phyloP scores from a whole-genome alignment of 2,888 invertebrate genomes.

The Parochlus steinenii region DNA sequence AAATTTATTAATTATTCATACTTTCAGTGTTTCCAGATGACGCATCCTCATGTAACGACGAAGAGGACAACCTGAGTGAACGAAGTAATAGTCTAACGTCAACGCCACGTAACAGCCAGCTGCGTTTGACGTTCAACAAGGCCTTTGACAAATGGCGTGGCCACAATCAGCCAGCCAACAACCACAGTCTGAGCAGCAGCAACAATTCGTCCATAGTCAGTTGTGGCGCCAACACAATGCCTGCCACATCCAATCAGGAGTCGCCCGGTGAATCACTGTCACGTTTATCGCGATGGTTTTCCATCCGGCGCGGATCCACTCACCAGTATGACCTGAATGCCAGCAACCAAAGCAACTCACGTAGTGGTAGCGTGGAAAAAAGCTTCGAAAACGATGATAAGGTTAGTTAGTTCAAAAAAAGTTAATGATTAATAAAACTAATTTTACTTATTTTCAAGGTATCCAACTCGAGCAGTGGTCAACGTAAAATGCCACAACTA shows the following conservation, averaged over 20 bases:
- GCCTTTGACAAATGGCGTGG: slow-evolving; percentile 60
- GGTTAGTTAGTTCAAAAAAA: no score
- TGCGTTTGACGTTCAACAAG: slow-evolving; percentile 64
- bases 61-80: slow-evolving; percentile 26
- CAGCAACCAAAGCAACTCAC: slow-evolving; percentile 1
- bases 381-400: slow-evolving; percentile 6
- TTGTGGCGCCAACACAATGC: slow-evolving; percentile 19
- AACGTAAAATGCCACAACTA: slow-evolving; percentile 60
- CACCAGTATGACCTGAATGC: slow-evolving; percentile 53
- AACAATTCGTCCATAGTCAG: slow-evolving; percentile 18
- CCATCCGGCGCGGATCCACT: slow-evolving; percentile 64
- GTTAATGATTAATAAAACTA: no score
- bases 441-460: no score
- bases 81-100: slow-evolving; percentile 20
- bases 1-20: no score
- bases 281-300: slow-evolving; percentile 75
- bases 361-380: slow-evolving; percentile 11
- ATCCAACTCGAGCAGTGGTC: slow-evolving; percentile 8
- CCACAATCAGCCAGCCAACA: slow-evolving; percentile 16
- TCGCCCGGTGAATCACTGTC: slow-evolving; percentile 60
- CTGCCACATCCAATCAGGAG: slow-evolving; percentile 14
- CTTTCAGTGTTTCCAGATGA: slow-evolving; percentile 46
- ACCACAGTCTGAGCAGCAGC: slow-evolving; percentile 15
- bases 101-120: slow-evolving; percentile 53
- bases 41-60: slow-evolving; percentile 46